Base-by-base conservation (phyloP, 2,888 invertebrate genomes). In the Ichneumoninae sp. region DNA sequence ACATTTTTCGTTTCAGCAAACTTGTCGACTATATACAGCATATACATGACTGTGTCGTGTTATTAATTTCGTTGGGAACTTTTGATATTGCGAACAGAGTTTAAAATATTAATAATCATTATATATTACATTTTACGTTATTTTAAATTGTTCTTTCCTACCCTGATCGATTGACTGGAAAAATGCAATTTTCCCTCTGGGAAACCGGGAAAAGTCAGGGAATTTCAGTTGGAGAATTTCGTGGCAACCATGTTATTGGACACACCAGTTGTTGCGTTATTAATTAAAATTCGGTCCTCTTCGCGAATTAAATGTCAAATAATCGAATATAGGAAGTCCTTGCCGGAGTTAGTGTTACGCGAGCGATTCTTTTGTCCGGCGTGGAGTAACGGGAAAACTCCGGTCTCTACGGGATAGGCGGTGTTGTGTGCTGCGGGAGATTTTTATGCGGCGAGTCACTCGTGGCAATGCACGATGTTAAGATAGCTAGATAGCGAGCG, bases 311-410 rank as follows among this genome's bases (percentile, higher is more conserved):
- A 71, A 72, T 47, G 65, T 79, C 78, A 44, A 75, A 75, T 66
- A 19, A 68, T 79, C 16, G 13, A 62, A 26, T 7, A 62, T 4
- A 60, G 69, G 76, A 81, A 65, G 71, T 79, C 44, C 40, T 71
- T 52, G 70, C 13, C 44, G 52, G 44, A 40, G 60, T 74, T 52
- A 62, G 72, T 71, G 84, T 75, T 71, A 82, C 82, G 71, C 78
- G 70, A 75, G 66, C 52, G 82, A 82, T 82, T 82, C 82, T 84
- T 84, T 84, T 82, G 82, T 82, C 79, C 66, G 66, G 47, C 22
- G 71, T 68, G 70, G 52, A 65, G 52, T 84, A 84, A 84, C 82
- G 84, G 84, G 82, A 84, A 84, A 82, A 75, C 52, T 33, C 52
- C 82, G 79, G 66, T 75, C 54, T 26, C 4, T 57, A 52, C 40